Evolutionary conservation across 2,797 vertebrate species (phyloP), one percentile per base, ranked within the genome.

Genomic region (Lepidocolaptes lacrymiger): DNA sequence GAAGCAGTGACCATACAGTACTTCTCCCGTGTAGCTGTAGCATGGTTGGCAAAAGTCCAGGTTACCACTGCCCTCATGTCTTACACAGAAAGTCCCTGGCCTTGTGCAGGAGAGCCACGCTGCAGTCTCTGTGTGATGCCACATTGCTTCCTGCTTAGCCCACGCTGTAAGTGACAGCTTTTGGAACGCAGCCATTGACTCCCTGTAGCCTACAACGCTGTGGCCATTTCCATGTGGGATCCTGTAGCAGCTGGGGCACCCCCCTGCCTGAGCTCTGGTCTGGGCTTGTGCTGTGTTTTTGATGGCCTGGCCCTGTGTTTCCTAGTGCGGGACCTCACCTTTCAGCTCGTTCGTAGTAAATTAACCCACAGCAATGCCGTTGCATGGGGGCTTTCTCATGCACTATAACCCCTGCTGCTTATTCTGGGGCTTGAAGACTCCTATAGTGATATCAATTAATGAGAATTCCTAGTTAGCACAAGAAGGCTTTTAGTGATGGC

Each of bases 381-480:
- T 34, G 18, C 39, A 18, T 2, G 43, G 36, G 37, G 37, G 23
- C 86, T 90, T 97, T 97, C 71, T 96, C 59, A 95, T 92, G 93
- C 68, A 4, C 22, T 9, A 2, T 36, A 56, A 51, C 56, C 67
- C 88, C 72, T 56, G 89, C 85, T 74, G 93, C 82, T 88, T 48
- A 6, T 26, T 28, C 28, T n/a, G 69, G 32, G 64, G 85, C 78
- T 48, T 1, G 1, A 18, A 62, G 17, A 21, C 73, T 80, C 85
- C 8, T 11, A 13, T 21, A 54, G 68, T 12, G 64, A 32, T 88
- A 89, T 27, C 82, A 91, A 20, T 86, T 93, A 95, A 68, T 36
- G 67, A 67, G 69, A 85, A 83, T 63, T 71, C 37, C 82, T 88
- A 51, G n/a, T 93, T 88, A 96, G 79, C 91, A 92, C 73, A 96